Base-by-base conservation (phyloP, 2,888 invertebrate species). In the Piscicola geometra region DNA sequence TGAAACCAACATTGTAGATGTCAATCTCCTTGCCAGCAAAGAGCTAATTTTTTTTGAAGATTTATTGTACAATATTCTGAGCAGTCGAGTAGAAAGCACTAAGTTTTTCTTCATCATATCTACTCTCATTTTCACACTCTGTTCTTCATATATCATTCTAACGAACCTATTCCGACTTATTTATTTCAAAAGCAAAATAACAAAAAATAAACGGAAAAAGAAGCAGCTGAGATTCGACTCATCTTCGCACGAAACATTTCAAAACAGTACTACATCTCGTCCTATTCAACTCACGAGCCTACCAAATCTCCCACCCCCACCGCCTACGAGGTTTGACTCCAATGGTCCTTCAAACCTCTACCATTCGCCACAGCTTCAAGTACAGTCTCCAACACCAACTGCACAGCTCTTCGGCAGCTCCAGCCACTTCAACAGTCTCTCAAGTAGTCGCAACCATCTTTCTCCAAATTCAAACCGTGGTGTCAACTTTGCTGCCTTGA, bases 1-100 rank as follows among this genome's bases (percentile, higher is more conserved):
- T 72, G 79, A 80, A 66, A 80, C 79, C 30, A 75, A 67, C 60
- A 75, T 79, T 28, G 36, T 71, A 30, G 79, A 80, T 28, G 75
- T 78, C 28, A 76, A 77, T 33, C 47, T 76, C 25, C 56, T 80
- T 25, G 73, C 75, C 2, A 50, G 60, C 32, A 74, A 60, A 21
- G 79, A 79, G 30, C 52, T 77, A 33, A 52, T 75, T 1, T 66
- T 66, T 2, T 33, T 79, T 12, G 66, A 41, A 30, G 75, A 56
- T 15, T 36, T 41, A 28, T 28, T 79, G 2, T 21, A 73, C 12
- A 25, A 21, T n/a, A 32, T 73, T 9, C 35, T 79, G 33, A 60
- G 41, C 60, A 73, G 36, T 21, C 73, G 52, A 73, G 25, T 47
- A 33, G 60, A 60, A 50, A 50, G 21, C 36, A 56, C 28, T 5